A percentile compares a stretch with the other conserved stretches of the same genome.
These are phyloP conservation scores for Hephaestus fuliginosus DNA, from an alignment of 2,797 vertebrate genomes.

Conservation along the genomic window DNA sequence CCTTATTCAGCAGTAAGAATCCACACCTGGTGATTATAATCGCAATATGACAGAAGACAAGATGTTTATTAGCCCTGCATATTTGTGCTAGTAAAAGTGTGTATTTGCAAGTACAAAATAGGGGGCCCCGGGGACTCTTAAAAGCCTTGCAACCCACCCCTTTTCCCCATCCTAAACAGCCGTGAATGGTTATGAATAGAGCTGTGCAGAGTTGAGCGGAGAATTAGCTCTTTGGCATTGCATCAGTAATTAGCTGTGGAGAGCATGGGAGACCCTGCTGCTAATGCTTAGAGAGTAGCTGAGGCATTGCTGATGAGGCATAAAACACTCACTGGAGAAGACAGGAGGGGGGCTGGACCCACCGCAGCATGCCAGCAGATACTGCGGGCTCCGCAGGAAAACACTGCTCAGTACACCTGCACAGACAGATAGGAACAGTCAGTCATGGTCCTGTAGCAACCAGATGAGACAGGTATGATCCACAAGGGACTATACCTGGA, in stretches of 20 bases:
- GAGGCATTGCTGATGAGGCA: slow-evolving; percentile 95
- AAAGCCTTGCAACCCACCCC: slow-evolving; percentile 70
- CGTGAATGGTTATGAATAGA: slow-evolving; percentile 92
- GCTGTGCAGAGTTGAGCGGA: slow-evolving; percentile 91
- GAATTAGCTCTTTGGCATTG: slow-evolving; percentile 94
- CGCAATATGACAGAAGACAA: slow-evolving; percentile 76
- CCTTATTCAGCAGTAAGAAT: slow-evolving; percentile 33
- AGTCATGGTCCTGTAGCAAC: slow-evolving; percentile 5
- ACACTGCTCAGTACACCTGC: slow-evolving; percentile 89
- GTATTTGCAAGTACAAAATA: slow-evolving; percentile 76
- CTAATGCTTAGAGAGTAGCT: slow-evolving; percentile 91
- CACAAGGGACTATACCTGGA: slow-evolving; percentile 3
- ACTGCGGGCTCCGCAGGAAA: slow-evolving; percentile 87
- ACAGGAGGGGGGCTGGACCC: slow-evolving; percentile 93
- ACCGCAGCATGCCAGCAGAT: slow-evolving; percentile 92
- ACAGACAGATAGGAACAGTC: slow-evolving; percentile 69
- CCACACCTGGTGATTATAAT: slow-evolving; percentile 57
- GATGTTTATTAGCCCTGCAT: slow-evolving; percentile 78
- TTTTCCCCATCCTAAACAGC: slow-evolving; percentile 86
- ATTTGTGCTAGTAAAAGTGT: slow-evolving; percentile 72
- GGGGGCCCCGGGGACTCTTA: slow-evolving; percentile 73
- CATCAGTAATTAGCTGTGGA: slow-evolving; percentile 95
- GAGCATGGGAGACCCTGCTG: slow-evolving; percentile 92
- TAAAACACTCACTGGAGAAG: slow-evolving; percentile 98
- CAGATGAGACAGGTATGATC: slow-evolving; percentile 14